Conservation (phyloP, 2,888 invertebrate genomes). For the Pteria penguin region DNA sequence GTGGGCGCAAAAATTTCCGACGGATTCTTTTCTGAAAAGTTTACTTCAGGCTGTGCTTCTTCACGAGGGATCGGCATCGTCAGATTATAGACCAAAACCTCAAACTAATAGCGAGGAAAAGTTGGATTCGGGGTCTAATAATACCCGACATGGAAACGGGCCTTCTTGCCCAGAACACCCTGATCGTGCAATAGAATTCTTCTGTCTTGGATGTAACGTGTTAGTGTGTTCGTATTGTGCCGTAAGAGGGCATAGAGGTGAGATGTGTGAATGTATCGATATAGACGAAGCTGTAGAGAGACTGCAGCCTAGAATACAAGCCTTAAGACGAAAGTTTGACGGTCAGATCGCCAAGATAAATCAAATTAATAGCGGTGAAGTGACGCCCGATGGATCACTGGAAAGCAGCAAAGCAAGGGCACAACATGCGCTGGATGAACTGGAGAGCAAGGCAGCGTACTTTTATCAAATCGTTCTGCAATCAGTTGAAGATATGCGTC, state of each 20-base stretch:
- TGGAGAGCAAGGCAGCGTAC: constrained; percentile 54
- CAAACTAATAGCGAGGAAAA: neutral
- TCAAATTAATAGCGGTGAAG: constrained; percentile 43
- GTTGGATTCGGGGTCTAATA: neutral
- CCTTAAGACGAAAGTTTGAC: constrained; percentile 47
- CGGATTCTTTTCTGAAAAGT: constrained; percentile 55
- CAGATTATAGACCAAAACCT: neutral
- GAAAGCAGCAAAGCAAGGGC: constrained; percentile 49
- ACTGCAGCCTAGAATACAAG: constrained; percentile 50
- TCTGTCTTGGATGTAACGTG: constrained; percentile 50
- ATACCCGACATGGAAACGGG: neutral
- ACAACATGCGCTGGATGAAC: constrained; percentile 48
- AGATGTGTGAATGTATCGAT: constrained; percentile 55
- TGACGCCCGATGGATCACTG: constrained; percentile 33
- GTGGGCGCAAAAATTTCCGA: constrained; percentile 56
- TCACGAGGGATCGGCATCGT: constrained; percentile 40
- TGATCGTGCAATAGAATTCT: constrained; percentile 56
- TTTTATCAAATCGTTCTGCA: constrained; percentile 53
- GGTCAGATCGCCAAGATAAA: constrained; percentile 48
- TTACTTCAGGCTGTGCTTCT: constrained; percentile 55
- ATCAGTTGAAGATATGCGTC: constrained; percentile 52
- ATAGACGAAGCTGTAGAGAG: constrained; percentile 56
- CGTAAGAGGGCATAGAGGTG: constrained; percentile 52
- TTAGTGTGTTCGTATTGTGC: constrained; percentile 59
- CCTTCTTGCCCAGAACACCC: constrained; percentile 49